Evolutionary conservation across 1,140 invertebrate species (phyloP), one percentile per base, ranked within the genome.

Genomic region (Cotesia typhae): DNA sequence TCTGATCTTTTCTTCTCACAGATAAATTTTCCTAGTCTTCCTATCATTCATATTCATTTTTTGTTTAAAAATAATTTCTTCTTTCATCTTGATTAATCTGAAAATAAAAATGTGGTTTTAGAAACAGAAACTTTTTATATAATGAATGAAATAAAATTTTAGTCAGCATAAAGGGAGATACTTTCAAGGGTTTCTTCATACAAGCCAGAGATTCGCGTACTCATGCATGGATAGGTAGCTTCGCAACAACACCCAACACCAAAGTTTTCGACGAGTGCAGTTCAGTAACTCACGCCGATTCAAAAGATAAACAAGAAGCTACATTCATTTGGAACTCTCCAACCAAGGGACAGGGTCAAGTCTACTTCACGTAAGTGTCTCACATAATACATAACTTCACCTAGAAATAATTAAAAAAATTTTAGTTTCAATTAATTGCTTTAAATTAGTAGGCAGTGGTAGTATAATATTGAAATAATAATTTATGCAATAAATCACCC

Each of bases 161-260:
- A 92, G 91, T 92, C 38, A 90, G 86, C 37, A 90, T 92, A 64
- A 84, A 86, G 51, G 91, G 91, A 0, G 80, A 83, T 0, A 81
- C 88, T 14, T 94, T 94, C 83, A 91, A 92, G 75, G 93, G 93
- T 9, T 94, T 94, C 86, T 92, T 94, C 82, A 82, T 94, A n/a
- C 93, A 94, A 84, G 93, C 92, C 0, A 90, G 93, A 60, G 93
- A 94, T 75, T 88, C 89, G 0, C 84, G 88, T 28, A 91, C 90
- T 0, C 88, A 93, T 74, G 85, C 90, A 73, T 94, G 93, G 92
- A 87, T 94, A 47, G 93, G 94, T 7, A 87, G 88, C 9, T 94
- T 92, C 90, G 86, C 90, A 41, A 86, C 90, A 73, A 91, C 91
- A 1, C 88, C 90, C 0, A 94, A 94, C 77, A 92, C 92, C 0